Evolutionary conservation across 2,888 invertebrate species (phyloP).

Genomic region (Odontocerum albicorne): DNA sequence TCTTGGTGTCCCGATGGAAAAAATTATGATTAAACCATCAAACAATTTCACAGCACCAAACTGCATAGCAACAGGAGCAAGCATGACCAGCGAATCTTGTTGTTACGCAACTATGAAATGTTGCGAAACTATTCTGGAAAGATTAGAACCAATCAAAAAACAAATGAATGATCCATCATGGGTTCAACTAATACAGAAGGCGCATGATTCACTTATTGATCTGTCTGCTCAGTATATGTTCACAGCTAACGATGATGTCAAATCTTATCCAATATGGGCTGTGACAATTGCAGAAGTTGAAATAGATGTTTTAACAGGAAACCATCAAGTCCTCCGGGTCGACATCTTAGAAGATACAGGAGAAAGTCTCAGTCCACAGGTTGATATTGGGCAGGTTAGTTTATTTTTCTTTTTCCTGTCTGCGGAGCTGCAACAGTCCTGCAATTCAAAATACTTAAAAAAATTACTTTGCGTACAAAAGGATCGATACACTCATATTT

Average conservation of each 20-base stretch:
- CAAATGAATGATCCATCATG: conserved; percentile 52
- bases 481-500: too few species aligned
- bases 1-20: conserved; percentile 65
- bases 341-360: conserved; percentile 71
- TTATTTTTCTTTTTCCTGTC: too few species aligned
- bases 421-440: too few species aligned
- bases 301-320: conserved; percentile 71
- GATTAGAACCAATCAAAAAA: conserved; percentile 49
- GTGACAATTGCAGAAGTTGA: conserved; percentile 66
- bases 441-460: too few species aligned
- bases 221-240: conserved; percentile 58
- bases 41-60: conserved; percentile 69
- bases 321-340: conserved; percentile 58
- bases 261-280: conserved; percentile 62
- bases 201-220: conserved; percentile 55
- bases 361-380: conserved; percentile 64
- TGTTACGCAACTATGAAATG: conserved; percentile 59
- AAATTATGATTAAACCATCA: conserved; percentile 67
- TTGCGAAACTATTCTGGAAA: conserved; percentile 51
- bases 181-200: conserved; percentile 55
- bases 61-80: conserved; percentile 67
- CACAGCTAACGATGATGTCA: conserved; percentile 48
- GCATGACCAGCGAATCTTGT: conserved; percentile 70
- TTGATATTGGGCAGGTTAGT: conserved; percentile 67
- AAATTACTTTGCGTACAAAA: too few species aligned